These are phyloP conservation scores for Chaetodon auriga DNA, from an alignment of 2,113 vertebrate species.

Conservation along the genomic window DNA sequence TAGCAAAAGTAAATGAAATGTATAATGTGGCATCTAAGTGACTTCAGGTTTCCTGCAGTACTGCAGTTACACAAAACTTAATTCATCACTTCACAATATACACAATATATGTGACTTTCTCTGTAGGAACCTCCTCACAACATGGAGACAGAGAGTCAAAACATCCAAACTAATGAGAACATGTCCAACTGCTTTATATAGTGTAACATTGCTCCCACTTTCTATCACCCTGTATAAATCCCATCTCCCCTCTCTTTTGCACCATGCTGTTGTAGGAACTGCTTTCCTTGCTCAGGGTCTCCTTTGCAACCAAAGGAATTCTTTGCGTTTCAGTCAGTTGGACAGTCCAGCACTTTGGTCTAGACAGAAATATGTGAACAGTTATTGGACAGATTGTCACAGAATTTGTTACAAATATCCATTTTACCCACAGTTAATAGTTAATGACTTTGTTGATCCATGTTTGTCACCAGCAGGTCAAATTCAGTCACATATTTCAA, in stretches of 20 bases:
- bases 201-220: not conserved
- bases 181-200: not conserved
- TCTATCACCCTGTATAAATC: not conserved
- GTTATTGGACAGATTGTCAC: not conserved
- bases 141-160: not conserved
- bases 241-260: not conserved
- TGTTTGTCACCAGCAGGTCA: not conserved
- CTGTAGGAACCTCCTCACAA: constrained; percentile 5
- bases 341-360: not conserved
- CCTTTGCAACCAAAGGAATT: not conserved
- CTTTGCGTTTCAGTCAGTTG: not conserved
- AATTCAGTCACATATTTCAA: not conserved
- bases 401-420: not conserved
- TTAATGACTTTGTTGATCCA: not conserved
- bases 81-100: not conserved
- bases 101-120: not conserved
- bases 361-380: not conserved
- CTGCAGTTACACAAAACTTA: not conserved
- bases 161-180: not conserved
- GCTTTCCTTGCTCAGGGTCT: not conserved
- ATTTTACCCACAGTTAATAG: not conserved
- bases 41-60: not conserved
- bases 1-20: not conserved
- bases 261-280: not conserved
- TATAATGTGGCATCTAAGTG: not conserved